Conservation (phyloP, 2,113 vertebrate species). For the Corvus cornix region DNA sequence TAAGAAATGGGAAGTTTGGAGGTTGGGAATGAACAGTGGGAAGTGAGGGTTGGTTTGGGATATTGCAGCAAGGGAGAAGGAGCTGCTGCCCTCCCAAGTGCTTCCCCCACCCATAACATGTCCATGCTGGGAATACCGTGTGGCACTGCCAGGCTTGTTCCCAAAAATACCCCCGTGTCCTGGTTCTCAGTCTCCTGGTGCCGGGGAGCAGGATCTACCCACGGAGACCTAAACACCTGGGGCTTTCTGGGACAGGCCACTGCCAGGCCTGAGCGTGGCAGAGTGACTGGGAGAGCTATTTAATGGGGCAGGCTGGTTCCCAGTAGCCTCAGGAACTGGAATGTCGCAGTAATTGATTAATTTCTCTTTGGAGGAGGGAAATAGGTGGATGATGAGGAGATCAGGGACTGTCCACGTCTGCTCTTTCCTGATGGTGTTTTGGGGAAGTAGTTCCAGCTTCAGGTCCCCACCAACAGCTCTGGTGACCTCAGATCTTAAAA, state of each 20-base stretch:
- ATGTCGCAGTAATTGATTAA: not conserved
- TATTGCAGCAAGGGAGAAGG: not conserved
- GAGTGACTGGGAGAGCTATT: not conserved
- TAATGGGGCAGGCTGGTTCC: not conserved
- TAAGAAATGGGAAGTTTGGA: not conserved
- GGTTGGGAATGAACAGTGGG: not conserved
- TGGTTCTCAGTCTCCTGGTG: not conserved
- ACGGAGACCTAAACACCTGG: not conserved
- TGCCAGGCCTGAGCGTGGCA: not conserved
- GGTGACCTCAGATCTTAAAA: not conserved
- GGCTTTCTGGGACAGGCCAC: not conserved
- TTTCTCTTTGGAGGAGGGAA: not conserved
- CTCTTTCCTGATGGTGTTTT: not conserved
- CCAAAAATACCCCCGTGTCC: not conserved
- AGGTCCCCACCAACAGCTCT: not conserved
- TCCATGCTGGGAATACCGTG: accelerated
- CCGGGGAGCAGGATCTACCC: accelerated
- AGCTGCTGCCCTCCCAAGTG: not conserved
- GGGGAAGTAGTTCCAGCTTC: not conserved
- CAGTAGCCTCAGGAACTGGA: not conserved
- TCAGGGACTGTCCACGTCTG: not conserved
- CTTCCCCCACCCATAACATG: accelerated
- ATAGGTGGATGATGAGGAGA: not conserved
- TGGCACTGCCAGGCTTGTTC: not conserved
- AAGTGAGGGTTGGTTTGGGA: accelerated